Evolutionary conservation across 2,888 invertebrate species (phyloP).

Genomic region (Emmelina monodactyla): DNA sequence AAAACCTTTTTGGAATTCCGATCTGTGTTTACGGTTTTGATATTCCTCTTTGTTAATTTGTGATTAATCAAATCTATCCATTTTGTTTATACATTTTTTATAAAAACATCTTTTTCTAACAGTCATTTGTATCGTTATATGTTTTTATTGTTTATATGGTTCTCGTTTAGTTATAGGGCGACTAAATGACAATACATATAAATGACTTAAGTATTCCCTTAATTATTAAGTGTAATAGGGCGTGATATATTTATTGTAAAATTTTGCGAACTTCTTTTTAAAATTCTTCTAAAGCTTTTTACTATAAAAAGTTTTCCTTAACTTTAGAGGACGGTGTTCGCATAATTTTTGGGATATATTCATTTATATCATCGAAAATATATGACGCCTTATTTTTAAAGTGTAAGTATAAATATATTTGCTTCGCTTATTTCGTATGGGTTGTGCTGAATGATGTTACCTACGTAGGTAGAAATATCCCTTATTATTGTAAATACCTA

Average conservation of each 20-base stretch:
- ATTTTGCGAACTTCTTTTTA: conserved; percentile 18
- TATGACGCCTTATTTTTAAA: conserved; percentile 18
- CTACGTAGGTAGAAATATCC: conserved; percentile 62
- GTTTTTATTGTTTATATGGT: conserved; percentile 38
- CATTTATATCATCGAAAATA: neutral
- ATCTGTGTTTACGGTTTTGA: neutral
- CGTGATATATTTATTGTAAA: conserved; percentile 22
- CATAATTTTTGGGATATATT: neutral
- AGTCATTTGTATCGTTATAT: conserved; percentile 6
- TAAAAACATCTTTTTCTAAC: conserved; percentile 14
- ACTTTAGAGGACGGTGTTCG: neutral
- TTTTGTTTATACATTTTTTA: conserved; percentile 12
- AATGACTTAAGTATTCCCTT: conserved; percentile 48
- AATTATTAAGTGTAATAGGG: conserved; percentile 32
- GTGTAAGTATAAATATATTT: conserved; percentile 24
- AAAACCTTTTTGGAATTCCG: neutral
- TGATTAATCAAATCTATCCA: conserved; percentile 3
- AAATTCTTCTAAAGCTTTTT: conserved; percentile 35
- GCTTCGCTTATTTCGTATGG: conserved; percentile 47
- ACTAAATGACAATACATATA: conserved; percentile 65
- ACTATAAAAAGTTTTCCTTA: conserved; percentile 24
- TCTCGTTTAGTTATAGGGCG: conserved; percentile 65
- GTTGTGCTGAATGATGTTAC: conserved; percentile 56
- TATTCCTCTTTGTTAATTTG: conserved; percentile 2
- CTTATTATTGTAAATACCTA: conserved; percentile 59